Conservation (phyloP, 2,888 invertebrate genomes). For the Hypsopygia costalis region DNA sequence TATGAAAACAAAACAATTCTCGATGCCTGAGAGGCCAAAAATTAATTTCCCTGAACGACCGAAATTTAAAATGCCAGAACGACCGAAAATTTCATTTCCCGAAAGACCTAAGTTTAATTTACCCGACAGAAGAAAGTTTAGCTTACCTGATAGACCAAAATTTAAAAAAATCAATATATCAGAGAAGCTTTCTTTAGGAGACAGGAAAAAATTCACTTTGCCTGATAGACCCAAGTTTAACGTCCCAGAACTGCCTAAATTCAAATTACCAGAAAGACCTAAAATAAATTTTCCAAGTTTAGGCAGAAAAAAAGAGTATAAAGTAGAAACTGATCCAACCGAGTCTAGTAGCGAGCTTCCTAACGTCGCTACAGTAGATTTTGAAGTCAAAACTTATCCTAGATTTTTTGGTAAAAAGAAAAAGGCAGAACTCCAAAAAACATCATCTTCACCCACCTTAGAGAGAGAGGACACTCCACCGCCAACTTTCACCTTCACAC, state of each 20-base stretch:
- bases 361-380: conserved; percentile 82
- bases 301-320: conserved; percentile 72
- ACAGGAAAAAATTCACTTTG: conserved; percentile 82
- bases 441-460: conserved; percentile 74
- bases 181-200: conserved; percentile 77
- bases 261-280: conserved; percentile 80
- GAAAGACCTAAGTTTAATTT: conserved; percentile 79
- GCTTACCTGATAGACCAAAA: conserved; percentile 82
- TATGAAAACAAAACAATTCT: conserved; percentile 79
- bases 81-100: conserved; percentile 77
- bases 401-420: conserved; percentile 82
- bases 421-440: conserved; percentile 61
- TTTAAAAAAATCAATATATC: conserved; percentile 72
- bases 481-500: conserved; percentile 83
- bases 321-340: conserved; percentile 50
- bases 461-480: conserved; percentile 81
- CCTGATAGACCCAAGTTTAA: conserved; percentile 80
- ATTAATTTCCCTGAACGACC: conserved; percentile 81
- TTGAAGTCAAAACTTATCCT: conserved; percentile 89
- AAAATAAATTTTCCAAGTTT: conserved; percentile 83
- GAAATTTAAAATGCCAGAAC: conserved; percentile 69
- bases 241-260: conserved; percentile 78
- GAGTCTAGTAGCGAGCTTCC: conserved; percentile 57
- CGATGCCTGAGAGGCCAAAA: conserved; percentile 78
- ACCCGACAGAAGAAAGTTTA: conserved; percentile 83